Base-by-base conservation (phyloP, 30 jellyfish, hydroid and myxozoan genomes). In the Sanderia malayensis region DNA sequence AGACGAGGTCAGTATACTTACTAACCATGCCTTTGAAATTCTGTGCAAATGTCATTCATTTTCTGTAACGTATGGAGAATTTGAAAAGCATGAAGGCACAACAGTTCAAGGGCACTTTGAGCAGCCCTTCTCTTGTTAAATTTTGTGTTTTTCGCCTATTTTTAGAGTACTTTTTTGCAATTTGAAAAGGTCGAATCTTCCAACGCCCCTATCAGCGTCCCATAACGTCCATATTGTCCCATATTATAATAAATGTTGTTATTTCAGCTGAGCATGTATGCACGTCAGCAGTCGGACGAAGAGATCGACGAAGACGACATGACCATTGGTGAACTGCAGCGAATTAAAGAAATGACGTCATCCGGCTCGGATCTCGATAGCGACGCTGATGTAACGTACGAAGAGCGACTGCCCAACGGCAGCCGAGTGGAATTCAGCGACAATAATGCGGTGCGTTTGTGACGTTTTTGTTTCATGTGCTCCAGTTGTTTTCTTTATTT, bases 291-390 rank as follows among this genome's bases (percentile, higher is more conserved):
- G 32, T 66, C 95, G 0, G 97, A 89, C 61, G 97, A 89, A 70
- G 97, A 89, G 21, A 41, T 55, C 62, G 98, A 91, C 58, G 96
- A 91, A 28, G 95, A 91, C 68, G 95, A 84, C 71, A 84, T 91
- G 96, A 89, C 87, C 4, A 92, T 85, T 29, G 98, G 86, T 11
- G 98, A 91, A 68, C 73, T 91, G 18, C 92, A 79, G 25, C 92
- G 98, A 64, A 60, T 91, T 3, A 95, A 85, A 15, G 96, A 91
- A 41, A 73, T 83, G 88, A 83, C 88, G 68, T 77, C 89, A 77
- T 55, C 95, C 0, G 95, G 81, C 1, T 83, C 95, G 10, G 95
- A 83, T 33, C 67, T 95, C 0, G 95, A 76, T 32, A 77, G 89
- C 24, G 86, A 70, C 37, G 46, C 74, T 58, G 96, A 64, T 10